Base-by-base conservation (phyloP, 30 jellyfish, hydroid and myxozoan species). In the Pelagia noctiluca region DNA sequence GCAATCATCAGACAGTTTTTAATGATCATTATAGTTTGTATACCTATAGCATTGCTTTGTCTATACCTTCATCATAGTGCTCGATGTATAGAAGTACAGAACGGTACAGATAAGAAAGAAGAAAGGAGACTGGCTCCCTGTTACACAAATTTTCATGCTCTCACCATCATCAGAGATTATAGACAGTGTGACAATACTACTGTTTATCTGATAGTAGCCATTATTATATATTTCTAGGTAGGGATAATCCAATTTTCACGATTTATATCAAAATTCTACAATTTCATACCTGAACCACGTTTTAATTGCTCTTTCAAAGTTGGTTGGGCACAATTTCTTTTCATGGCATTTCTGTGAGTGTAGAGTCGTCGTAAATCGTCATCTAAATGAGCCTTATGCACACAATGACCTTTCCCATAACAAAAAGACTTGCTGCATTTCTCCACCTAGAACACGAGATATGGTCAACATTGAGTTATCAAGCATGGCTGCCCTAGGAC, bases 391-490 rank as follows among this genome's bases (percentile, higher is more conserved):
- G 96, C 35, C 30, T 74, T 65, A 62, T 83, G 83, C 37, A 90
- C 94, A 46, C 97, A 90, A 31, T 67, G 89, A 11, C 97, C 97
- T 42, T 63, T 38, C 32, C 90, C 93, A 61, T 63, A 77, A 36
- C 97, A 90, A 29, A 65, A 25, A 21, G 62, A 81, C 23, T 36
- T 78, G 83, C 88, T 57, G 61, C 97, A 90, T 7, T 77, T 46
- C 26, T 85, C 94, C 0, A 90, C 90, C 97, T 90, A 85, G 7
- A 34, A 31, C 35, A 54, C 24, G 34, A 53, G 16, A 48, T 1
- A 2, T 1, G 34, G 0, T 4, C 26, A 0, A 1, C 23, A 3
- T 11, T 24, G 1, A 1, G 28, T 28, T 65, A 16, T 12, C 0
- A 12, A 3, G 26, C 76, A 24, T 57, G 72, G 13, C 72, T 57